phyloP scores from a whole-genome alignment of 2,888 invertebrate species.

The Panzeria rudis region DNA sequence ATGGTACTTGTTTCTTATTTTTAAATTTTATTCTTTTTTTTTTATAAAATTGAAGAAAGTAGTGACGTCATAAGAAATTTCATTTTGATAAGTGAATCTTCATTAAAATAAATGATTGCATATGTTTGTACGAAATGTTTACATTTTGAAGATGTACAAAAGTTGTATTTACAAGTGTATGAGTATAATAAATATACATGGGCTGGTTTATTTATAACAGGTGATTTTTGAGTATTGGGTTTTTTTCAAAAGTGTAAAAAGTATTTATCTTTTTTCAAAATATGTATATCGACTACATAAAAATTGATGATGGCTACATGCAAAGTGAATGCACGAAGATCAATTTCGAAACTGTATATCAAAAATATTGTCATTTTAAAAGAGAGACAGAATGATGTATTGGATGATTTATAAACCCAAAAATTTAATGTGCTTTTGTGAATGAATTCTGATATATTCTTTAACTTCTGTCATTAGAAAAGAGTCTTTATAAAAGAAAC shows the following conservation, averaged over 20 bases:
- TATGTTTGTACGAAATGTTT: neutral
- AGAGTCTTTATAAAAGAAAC: no score
- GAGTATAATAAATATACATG: neutral
- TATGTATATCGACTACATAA: no score
- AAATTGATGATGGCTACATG: no score
- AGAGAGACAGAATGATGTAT: no score
- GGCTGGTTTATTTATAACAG: neutral
- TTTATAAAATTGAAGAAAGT: neutral
- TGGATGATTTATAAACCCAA: no score
- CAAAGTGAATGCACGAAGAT: no score
- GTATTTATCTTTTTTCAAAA: no score
- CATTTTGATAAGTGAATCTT: constrained; percentile 1
- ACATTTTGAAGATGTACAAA: neutral
- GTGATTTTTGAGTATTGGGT: neutral
- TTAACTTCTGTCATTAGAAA: no score
- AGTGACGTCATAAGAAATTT: constrained; percentile 18
- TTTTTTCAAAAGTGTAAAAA: neutral
- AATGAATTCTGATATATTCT: no score
- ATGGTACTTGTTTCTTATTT: neutral
- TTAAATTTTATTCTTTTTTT: neutral
- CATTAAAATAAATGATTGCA: constrained; percentile 5
- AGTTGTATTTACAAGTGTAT: neutral
- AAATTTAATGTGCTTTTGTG: no score
- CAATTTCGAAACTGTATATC: no score
- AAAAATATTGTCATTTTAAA: no score